phyloP scores from a whole-genome alignment of 2,113 vertebrate genomes.

The Origma solitaria region DNA sequence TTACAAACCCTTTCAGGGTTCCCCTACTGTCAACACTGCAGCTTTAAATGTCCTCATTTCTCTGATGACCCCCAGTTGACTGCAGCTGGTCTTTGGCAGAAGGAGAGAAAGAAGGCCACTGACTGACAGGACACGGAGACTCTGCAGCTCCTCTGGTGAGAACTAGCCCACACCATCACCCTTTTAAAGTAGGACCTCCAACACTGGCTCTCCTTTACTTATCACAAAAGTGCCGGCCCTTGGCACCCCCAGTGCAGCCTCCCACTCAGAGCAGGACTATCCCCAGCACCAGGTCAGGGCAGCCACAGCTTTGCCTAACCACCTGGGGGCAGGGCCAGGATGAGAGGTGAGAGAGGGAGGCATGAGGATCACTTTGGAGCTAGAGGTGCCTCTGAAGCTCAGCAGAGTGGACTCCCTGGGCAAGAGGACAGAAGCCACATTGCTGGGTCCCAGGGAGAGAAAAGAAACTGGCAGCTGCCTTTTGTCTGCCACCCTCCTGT shows the following conservation, averaged over 20 bases:
- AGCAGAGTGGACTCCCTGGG: not conserved
- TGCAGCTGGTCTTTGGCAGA: not conserved
- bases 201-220: not conserved
- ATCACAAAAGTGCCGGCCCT: not conserved
- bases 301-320: fast-evolving
- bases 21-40: fast-evolving
- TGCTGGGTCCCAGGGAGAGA: too few species aligned
- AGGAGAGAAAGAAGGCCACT: not conserved
- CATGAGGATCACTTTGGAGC: not conserved
- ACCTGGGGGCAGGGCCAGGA: not conserved
- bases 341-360: not conserved
- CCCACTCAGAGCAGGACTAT: fast-evolving
- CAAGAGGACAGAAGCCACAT: not conserved
- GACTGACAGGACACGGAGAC: not conserved
- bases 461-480: not conserved
- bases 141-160: not conserved
- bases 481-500: not conserved
- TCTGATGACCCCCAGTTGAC: not conserved
- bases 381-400: not conserved
- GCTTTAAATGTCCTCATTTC: not conserved
- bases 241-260: not conserved
- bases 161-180: not conserved
- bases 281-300: not conserved
- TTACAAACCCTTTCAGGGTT: not conserved
- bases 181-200: not conserved